Percentiles rank a stretch among this genome's conserved stretches.
phyloP scores from a whole-genome alignment of 2,797 vertebrate genomes.

The Zenarchopterus dispar region DNA sequence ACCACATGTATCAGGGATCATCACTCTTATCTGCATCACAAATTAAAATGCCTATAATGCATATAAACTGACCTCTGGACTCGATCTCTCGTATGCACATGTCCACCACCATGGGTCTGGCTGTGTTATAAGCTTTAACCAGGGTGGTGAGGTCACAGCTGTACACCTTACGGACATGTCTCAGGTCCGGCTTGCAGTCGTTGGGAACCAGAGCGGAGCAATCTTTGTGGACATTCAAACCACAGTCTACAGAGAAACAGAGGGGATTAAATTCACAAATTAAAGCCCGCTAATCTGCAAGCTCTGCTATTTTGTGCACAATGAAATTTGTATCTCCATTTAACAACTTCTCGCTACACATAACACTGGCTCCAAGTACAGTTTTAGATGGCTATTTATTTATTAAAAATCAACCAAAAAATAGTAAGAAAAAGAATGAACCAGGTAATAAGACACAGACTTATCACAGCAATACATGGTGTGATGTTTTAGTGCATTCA shows the following conservation, averaged over 20 bases:
- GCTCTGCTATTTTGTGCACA: no score
- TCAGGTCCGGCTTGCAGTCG: slow-evolving; percentile 97
- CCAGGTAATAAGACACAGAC: neutral
- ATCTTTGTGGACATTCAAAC: slow-evolving; percentile 98
- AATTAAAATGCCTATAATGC: neutral
- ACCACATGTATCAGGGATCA: neutral
- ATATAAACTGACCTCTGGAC: slow-evolving; percentile 88
- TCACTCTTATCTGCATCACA: neutral
- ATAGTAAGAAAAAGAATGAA: neutral
- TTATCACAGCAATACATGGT: neutral
- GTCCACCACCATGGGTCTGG: slow-evolving; percentile 98
- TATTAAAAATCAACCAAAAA: slow-evolving; percentile 30
- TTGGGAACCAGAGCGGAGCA: slow-evolving; percentile 96
- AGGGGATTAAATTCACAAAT: neutral
- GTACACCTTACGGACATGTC: slow-evolving; percentile 98
- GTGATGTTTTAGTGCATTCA: neutral
- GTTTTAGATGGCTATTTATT: slow-evolving; percentile 30
- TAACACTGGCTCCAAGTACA: slow-evolving; percentile 33
- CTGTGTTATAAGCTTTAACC: slow-evolving; percentile 93
- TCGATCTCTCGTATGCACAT: slow-evolving; percentile 99
- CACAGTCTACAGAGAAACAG: slow-evolving; percentile 86
- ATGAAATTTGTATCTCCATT: no score
- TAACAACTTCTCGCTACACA: no score
- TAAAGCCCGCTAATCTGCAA: neutral
- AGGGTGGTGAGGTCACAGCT: slow-evolving; percentile 98